Evolutionary conservation across 2,113 vertebrate species (phyloP), one percentile per base, ranked within the genome.

Genomic region (Otus sunia): DNA sequence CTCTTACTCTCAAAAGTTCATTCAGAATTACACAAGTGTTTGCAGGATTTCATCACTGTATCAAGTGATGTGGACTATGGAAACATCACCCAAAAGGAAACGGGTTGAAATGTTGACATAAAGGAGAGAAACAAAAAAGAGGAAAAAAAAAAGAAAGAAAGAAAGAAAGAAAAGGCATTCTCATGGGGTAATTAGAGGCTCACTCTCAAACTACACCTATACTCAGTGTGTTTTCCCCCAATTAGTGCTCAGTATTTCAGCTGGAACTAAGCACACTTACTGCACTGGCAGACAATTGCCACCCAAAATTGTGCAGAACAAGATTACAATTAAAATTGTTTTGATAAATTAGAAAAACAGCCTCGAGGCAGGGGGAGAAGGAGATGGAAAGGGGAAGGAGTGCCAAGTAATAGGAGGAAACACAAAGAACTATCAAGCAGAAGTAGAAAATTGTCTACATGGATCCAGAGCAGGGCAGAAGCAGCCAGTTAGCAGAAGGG

Each of bases 21-120:
- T 29, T n/a, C 63, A 21, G 15, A 71, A 74, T 41, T 41, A 25
- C 20, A 27, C 26, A 36, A 41, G 25, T 36, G 27, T 32, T 83
- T 60, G 82, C 58, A 66, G 39, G 67, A 68, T 73, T 92, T 87
- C 71, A 47, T 60, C 84, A 59, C 1, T 45, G 5, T 47, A 86
- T 47, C 26, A 49, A 60, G 27, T 10, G 9, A 55, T 37, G 74
- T 0, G 2, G 56, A 74, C 80, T 59, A 34, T 0, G 4, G 64
- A 64, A 90, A 76, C 21, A 13, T n/a, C 62, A 86, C 7, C 13
- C 37, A 6, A 73, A 73, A 88, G 71, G 18, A 71, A 87, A 59
- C 15, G 23, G 5, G 1, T 17, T 50, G 59, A 80, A 83, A 66
- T 11, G 32, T 34, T 92, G 60, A 84, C 47, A 77, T 36, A 62